These are phyloP conservation scores for Parazoanthus swiftii DNA, from an alignment of 92 coral and sea anemone genomes.

Conservation along the genomic window DNA sequence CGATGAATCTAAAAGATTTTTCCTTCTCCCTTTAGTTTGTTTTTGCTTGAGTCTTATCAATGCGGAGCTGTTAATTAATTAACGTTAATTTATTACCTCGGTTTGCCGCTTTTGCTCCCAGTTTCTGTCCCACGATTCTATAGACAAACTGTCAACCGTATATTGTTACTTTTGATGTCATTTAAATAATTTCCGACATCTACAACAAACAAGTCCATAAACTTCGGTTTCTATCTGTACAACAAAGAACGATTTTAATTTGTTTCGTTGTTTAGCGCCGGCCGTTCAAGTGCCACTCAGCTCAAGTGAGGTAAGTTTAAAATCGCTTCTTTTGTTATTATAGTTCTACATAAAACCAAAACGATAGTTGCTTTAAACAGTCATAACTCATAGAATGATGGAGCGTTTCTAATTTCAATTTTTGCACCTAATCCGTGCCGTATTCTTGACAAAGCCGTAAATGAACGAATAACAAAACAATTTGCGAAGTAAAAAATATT, in stretches of 20 bases:
- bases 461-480: background rate
- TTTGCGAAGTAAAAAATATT: background rate
- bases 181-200: background rate
- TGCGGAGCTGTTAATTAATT: conserved; percentile 20
- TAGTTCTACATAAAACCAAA: background rate
- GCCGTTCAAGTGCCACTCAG: background rate
- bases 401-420: no score
- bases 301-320: background rate
- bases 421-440: background rate
- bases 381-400: no score
- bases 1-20: conserved; percentile 2
- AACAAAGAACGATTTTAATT: conserved; percentile 3
- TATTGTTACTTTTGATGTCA: background rate
- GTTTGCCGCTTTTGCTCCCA: background rate
- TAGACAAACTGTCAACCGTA: conserved; percentile 8
- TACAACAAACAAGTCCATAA: background rate
- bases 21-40: conserved; percentile 3
- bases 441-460: background rate
- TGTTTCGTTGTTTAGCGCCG: background rate
- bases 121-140: conserved; percentile 33
- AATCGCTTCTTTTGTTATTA: background rate
- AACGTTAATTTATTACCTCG: background rate
- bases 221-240: background rate
- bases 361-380: no score
- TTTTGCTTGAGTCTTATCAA: conserved; percentile 1